Conservation (phyloP, 2,888 invertebrate species). For the Hermaeophaga mercurialis region DNA sequence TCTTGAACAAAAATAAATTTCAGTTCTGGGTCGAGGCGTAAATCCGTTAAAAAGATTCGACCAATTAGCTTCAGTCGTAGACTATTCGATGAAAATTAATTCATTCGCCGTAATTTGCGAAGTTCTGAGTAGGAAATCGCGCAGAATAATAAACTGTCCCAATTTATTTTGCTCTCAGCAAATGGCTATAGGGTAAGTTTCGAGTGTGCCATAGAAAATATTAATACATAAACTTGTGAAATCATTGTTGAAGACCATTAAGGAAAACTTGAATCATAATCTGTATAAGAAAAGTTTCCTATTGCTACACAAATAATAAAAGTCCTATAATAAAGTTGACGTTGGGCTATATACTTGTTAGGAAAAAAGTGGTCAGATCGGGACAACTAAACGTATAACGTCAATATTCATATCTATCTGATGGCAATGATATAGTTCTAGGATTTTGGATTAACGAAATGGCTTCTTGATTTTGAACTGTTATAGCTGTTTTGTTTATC, state of each 20-base stretch:
- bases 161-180: constrained; percentile 32
- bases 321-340: constrained; percentile 36
- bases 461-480: background rate
- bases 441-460: background rate
- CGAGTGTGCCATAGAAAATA: constrained; percentile 37
- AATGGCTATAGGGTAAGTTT: constrained; percentile 34
- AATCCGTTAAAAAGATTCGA: too few species aligned
- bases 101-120: constrained; percentile 6
- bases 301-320: constrained; percentile 41
- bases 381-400: constrained; percentile 18
- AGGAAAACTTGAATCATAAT: constrained; percentile 40
- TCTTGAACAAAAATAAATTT: too few species aligned
- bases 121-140: constrained; percentile 3
- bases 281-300: constrained; percentile 42
- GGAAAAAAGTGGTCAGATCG: constrained; percentile 33
- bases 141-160: constrained; percentile 35
- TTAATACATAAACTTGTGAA: constrained; percentile 39
- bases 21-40: too few species aligned
- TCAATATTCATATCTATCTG: constrained; percentile 31
- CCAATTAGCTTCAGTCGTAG: too few species aligned
- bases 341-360: constrained; percentile 17
- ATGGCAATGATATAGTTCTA: background rate
- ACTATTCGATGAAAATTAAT: constrained; percentile 13
- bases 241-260: constrained; percentile 39
- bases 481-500: constrained; percentile 3